Percentiles rank a stretch among this genome's conserved stretches.
Conservation (phyloP, 2,113 vertebrate species). For the Pionites leucogaster region DNA sequence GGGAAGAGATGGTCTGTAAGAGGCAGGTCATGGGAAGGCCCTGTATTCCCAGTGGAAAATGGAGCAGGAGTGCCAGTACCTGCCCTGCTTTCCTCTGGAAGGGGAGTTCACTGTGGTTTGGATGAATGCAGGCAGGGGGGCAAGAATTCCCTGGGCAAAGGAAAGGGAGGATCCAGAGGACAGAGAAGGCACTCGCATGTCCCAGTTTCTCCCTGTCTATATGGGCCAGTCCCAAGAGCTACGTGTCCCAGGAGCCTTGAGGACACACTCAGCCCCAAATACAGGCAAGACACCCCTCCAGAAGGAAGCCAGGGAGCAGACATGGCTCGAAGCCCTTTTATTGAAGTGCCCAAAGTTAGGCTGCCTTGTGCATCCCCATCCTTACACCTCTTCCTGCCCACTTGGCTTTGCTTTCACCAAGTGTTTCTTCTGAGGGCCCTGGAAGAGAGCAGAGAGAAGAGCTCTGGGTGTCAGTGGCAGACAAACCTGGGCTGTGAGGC, state of each 20-base stretch:
- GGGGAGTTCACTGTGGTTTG: background rate
- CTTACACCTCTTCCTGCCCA: slow-evolving; percentile 34
- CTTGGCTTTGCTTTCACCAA: slow-evolving; percentile 71
- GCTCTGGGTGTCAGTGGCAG: background rate
- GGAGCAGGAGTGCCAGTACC: background rate
- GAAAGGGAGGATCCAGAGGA: background rate
- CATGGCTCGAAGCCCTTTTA: background rate
- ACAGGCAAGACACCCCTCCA: background rate
- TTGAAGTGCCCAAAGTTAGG: background rate
- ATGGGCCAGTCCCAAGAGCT: background rate
- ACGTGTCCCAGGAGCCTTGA: background rate
- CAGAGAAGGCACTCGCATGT: background rate
- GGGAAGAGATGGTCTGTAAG: background rate
- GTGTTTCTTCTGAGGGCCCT: slow-evolving; percentile 94
- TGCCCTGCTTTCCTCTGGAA: background rate
- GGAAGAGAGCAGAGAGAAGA: slow-evolving; percentile 6
- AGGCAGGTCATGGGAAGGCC: background rate
- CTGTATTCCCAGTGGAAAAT: background rate
- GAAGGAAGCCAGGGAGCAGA: background rate
- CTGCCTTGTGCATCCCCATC: background rate
- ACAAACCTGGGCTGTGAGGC: background rate
- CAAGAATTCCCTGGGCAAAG: background rate
- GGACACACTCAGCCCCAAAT: background rate
- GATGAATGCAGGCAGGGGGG: background rate
- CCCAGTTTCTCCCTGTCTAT: background rate